A percentile compares a stretch with the other conserved stretches of the same genome.
Conservation (phyloP, 2,797 vertebrate species). For the Pogoniulus pusillus region DNA sequence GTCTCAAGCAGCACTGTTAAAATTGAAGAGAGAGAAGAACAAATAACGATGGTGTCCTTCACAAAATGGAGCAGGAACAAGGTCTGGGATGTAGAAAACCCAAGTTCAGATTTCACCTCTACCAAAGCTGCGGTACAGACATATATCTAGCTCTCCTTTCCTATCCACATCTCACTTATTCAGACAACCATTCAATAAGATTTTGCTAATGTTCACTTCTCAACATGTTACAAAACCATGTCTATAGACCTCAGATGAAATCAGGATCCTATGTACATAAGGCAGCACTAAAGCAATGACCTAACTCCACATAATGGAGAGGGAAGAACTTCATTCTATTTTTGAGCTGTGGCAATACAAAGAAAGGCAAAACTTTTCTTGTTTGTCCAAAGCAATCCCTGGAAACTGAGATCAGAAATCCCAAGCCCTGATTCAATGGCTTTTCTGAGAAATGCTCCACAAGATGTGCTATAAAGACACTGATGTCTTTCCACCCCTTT, state of each 20-base stretch:
- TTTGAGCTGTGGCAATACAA: neutral
- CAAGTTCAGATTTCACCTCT: neutral
- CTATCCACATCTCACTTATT: neutral
- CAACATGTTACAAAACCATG: neutral
- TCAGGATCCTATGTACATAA: accelerated
- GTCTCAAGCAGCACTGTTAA: neutral
- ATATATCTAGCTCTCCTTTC: neutral
- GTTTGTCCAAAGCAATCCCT: neutral
- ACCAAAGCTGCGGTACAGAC: neutral
- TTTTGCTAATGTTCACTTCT: neutral
- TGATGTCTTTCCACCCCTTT: neutral
- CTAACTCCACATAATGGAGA: neutral
- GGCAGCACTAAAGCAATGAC: neutral
- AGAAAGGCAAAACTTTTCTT: neutral
- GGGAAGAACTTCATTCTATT: neutral
- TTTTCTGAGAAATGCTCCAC: neutral
- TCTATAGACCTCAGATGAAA: neutral
- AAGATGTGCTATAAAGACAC: neutral
- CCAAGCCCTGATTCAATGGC: neutral
- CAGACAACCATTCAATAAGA: neutral
- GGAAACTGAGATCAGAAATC: neutral
- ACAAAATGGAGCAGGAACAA: neutral
- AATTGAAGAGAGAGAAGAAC: neutral
- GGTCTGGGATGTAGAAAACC: neutral
- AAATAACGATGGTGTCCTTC: neutral